Percentiles rank a stretch among this genome's conserved stretches.
Conservation (phyloP, 2,113 vertebrate genomes). For the Charadrius vociferus region DNA sequence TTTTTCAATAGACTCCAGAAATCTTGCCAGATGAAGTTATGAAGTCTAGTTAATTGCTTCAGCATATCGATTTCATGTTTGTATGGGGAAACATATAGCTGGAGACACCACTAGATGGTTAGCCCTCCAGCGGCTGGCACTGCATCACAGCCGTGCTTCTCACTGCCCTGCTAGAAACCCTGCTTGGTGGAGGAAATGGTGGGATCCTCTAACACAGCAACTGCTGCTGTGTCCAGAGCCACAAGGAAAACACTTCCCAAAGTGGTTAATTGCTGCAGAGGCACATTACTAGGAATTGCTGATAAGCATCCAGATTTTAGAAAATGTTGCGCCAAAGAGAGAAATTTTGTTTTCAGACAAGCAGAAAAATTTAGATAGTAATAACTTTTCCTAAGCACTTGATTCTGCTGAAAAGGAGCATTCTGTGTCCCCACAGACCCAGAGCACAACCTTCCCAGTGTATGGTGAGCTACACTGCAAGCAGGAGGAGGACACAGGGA, state of each 20-base stretch:
- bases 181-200: not conserved
- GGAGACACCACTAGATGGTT: not conserved
- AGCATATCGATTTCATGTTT: slow-evolving; percentile 45
- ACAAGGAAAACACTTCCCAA: not conserved
- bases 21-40: slow-evolving; percentile 49
- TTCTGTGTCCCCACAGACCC: not conserved
- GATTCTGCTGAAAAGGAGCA: not conserved
- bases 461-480: not conserved
- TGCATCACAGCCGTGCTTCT: not conserved
- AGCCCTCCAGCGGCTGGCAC: not conserved
- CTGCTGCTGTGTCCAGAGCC: not conserved
- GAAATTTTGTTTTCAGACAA: not conserved
- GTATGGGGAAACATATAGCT: not conserved
- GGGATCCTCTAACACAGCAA: not conserved
- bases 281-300: not conserved
- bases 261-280: not conserved
- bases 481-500: not conserved
- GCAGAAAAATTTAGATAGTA: not conserved
- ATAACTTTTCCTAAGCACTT: not conserved
- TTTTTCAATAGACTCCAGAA: slow-evolving; percentile 10
- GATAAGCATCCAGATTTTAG: not conserved
- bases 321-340: not conserved
- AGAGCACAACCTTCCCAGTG: accelerated
- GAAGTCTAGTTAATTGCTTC: slow-evolving; percentile 37
- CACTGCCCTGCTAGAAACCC: not conserved